Evolutionary conservation across 2,797 vertebrate species (phyloP).

Genomic region (Anguilla megastoma): DNA sequence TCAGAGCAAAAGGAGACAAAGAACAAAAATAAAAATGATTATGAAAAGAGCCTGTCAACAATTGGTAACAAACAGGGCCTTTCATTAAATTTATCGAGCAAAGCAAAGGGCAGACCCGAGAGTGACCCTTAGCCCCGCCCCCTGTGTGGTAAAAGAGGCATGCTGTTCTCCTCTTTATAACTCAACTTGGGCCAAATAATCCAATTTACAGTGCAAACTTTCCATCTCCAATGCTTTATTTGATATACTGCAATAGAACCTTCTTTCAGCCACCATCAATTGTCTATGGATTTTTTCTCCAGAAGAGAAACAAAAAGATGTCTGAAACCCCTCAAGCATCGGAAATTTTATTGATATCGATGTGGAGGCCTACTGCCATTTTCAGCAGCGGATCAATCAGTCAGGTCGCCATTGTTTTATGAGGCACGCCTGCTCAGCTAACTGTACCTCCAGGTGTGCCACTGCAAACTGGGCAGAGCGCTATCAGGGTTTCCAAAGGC

Average conservation of each 20-base stretch:
- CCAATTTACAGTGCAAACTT: slow-evolving; percentile 80
- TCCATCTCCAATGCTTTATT: slow-evolving; percentile 75
- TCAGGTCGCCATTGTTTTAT: slow-evolving; percentile 70
- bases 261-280: slow-evolving; percentile 82
- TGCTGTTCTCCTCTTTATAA: slow-evolving; percentile 69
- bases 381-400: slow-evolving; percentile 78
- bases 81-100: slow-evolving; percentile 57
- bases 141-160: slow-evolving; percentile 47
- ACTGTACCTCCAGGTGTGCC: slow-evolving; percentile 20
- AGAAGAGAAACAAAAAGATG: slow-evolving; percentile 79
- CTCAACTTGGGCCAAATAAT: slow-evolving; percentile 80
- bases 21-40: slow-evolving; percentile 18
- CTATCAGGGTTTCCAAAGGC: neutral
- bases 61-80: slow-evolving; percentile 43
- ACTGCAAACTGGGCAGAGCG: neutral
- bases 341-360: slow-evolving; percentile 81
- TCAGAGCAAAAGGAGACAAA: slow-evolving; percentile 5
- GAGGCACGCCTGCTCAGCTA: slow-evolving; percentile 58
- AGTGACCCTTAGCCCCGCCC: slow-evolving; percentile 45
- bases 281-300: slow-evolving; percentile 81
- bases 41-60: slow-evolving; percentile 25
- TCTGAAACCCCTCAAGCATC: slow-evolving; percentile 73
- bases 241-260: slow-evolving; percentile 82
- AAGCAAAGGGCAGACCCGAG: slow-evolving; percentile 50
- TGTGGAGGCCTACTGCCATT: slow-evolving; percentile 77